Conservation (phyloP, 1,140 invertebrate species). For the Hylaeus volcanicus region DNA sequence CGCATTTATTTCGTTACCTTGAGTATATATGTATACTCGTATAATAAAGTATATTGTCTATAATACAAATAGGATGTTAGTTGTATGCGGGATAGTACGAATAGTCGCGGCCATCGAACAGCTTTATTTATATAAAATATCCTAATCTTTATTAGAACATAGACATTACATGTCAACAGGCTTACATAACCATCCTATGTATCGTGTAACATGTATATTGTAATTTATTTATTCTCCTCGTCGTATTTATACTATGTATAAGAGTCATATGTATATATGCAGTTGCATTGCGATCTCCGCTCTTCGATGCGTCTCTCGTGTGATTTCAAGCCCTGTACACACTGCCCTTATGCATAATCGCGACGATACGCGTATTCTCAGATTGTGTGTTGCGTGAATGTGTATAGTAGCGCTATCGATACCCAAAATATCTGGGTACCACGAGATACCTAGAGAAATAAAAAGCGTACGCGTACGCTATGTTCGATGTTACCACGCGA, state of each 20-base stretch:
- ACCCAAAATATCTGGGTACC: background rate
- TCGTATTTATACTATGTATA: conserved; percentile 61
- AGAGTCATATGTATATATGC: conserved; percentile 36
- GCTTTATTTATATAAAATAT: conserved; percentile 74
- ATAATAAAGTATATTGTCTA: background rate
- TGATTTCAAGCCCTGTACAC: conserved; percentile 30
- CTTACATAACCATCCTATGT: conserved; percentile 61
- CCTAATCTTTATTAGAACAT: conserved; percentile 78
- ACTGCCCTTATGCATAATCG: conserved; percentile 36
- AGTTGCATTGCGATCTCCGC: conserved; percentile 41
- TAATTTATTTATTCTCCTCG: conserved; percentile 48
- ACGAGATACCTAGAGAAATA: too few relatives aligned
- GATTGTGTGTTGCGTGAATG: background rate
- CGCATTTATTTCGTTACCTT: conserved; percentile 2
- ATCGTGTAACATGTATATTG: conserved; percentile 55
- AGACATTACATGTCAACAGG: conserved; percentile 74
- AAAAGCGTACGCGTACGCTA: too few relatives aligned
- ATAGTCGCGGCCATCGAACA: conserved; percentile 7
- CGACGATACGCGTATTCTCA: background rate
- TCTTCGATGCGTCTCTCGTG: background rate
- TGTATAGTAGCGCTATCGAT: background rate
- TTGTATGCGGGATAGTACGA: background rate
- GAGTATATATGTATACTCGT: background rate
- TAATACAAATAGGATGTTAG: background rate
- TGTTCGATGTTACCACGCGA: too few relatives aligned